Conservation (phyloP, 2,888 invertebrate species). For the Hydraecia micacea region DNA sequence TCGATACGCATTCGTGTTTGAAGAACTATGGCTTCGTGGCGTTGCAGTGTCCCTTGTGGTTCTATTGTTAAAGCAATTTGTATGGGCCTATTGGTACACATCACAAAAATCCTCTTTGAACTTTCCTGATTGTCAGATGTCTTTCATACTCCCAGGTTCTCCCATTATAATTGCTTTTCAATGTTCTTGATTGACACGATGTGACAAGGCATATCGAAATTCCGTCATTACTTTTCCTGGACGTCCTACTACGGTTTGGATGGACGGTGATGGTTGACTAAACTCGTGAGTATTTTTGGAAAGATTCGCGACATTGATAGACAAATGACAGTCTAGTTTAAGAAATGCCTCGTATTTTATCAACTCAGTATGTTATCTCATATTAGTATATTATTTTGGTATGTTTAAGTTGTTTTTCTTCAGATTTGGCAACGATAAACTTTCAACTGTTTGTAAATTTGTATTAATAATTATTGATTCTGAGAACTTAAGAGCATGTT, state of each 20-base stretch:
- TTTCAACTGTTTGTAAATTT: background rate
- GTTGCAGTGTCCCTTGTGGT: background rate
- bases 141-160: background rate
- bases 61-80: slow-evolving; percentile 36
- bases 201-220: slow-evolving; percentile 15
- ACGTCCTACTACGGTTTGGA: background rate
- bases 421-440: background rate
- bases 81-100: background rate
- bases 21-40: background rate
- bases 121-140: slow-evolving; percentile 32
- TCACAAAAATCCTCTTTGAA: background rate
- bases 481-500: background rate
- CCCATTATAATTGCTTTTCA: slow-evolving; percentile 19
- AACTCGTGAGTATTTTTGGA: slow-evolving; percentile 16
- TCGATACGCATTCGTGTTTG: slow-evolving; percentile 20
- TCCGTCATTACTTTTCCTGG: slow-evolving; percentile 12
- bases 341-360: slow-evolving; percentile 5
- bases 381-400: background rate
- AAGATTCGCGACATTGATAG: background rate
- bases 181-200: slow-evolving; percentile 27
- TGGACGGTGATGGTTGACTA: background rate
- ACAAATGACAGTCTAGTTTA: background rate
- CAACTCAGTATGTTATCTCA: background rate
- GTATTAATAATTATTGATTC: background rate
- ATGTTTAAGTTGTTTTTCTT: background rate